Evolutionary conservation across 92 coral and sea anemone species (phyloP).

Genomic region (Micromussa lordhowensis): DNA sequence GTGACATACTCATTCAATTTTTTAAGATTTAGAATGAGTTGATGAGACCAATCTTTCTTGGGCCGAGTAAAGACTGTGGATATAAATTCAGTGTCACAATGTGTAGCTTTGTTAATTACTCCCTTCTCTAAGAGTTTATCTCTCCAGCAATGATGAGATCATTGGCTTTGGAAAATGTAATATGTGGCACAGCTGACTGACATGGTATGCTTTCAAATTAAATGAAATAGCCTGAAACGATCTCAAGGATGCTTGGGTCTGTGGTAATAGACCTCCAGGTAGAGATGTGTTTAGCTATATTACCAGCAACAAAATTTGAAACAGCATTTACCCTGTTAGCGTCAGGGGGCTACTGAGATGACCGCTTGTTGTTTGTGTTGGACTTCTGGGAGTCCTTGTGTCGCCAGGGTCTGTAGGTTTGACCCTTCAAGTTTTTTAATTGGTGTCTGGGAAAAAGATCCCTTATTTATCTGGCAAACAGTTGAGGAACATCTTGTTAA

Average conservation of each 20-base stretch:
- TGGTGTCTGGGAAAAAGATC: no score
- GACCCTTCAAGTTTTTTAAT: no score
- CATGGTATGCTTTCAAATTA: constrained; percentile 9
- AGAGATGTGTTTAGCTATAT: constrained; percentile 34
- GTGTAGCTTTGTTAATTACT: constrained; percentile 21
- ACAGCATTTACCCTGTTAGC: no score
- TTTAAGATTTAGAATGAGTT: constrained; percentile 25
- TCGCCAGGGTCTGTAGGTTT: no score
- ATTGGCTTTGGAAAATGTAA: constrained; percentile 25
- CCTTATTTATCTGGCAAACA: no score
- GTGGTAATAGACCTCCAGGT: constrained; percentile 60
- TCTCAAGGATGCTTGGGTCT: constrained; percentile 65
- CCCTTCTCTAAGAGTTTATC: constrained; percentile 28
- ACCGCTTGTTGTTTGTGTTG: no score
- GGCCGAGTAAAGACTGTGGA: constrained; percentile 48
- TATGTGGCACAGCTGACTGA: constrained; percentile 21
- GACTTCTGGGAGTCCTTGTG: no score
- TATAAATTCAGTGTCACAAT: constrained; percentile 42
- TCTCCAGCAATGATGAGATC: no score
- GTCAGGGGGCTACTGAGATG: no score
- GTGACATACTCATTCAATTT: no score
- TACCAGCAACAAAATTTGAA: constrained; percentile 57
- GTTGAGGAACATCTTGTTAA: constrained; percentile 57
- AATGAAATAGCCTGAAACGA: constrained; percentile 42
- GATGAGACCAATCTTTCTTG: constrained; percentile 45